These are phyloP conservation scores for Dorcus hopei DNA, from an alignment of 2,888 invertebrate genomes.

Conservation along the genomic window DNA sequence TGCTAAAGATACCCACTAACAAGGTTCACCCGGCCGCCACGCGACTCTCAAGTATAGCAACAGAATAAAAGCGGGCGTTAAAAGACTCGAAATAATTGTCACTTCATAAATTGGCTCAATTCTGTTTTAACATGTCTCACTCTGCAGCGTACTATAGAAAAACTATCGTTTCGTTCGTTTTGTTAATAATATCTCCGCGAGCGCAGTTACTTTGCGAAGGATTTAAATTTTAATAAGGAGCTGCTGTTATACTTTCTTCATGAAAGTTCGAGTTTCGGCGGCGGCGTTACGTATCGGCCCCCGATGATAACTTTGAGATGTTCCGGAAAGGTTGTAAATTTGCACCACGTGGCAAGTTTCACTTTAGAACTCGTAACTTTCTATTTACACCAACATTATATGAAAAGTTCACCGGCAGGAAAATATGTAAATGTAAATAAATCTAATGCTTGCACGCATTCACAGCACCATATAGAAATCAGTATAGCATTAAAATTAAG, in stretches of 20 bases:
- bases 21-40: constrained; percentile 25
- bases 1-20: constrained; percentile 19
- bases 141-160: constrained; percentile 17
- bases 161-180: constrained; percentile 8
- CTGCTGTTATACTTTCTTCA: constrained; percentile 10
- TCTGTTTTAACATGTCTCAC: constrained; percentile 42
- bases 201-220: constrained; percentile 6
- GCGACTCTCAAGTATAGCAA: constrained; percentile 34
- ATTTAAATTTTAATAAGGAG: constrained; percentile 17
- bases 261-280: constrained; percentile 13
- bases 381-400: constrained; percentile 1
- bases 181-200: constrained; percentile 15
- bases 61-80: constrained; percentile 31
- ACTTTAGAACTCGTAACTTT: constrained; percentile 8
- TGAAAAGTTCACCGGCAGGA: constrained; percentile 2
- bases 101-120: constrained; percentile 48
- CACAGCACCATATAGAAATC: too few relatives aligned
- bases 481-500: too few relatives aligned
- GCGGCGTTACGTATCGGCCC: neutral
- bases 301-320: constrained; percentile 20
- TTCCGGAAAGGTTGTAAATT: constrained; percentile 22
- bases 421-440: too few relatives aligned
- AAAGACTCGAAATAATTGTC: constrained; percentile 46
- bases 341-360: constrained; percentile 17
- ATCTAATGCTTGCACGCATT: too few relatives aligned